Conservation (phyloP, 2,888 invertebrate genomes). For the Parnassius smintheus region DNA sequence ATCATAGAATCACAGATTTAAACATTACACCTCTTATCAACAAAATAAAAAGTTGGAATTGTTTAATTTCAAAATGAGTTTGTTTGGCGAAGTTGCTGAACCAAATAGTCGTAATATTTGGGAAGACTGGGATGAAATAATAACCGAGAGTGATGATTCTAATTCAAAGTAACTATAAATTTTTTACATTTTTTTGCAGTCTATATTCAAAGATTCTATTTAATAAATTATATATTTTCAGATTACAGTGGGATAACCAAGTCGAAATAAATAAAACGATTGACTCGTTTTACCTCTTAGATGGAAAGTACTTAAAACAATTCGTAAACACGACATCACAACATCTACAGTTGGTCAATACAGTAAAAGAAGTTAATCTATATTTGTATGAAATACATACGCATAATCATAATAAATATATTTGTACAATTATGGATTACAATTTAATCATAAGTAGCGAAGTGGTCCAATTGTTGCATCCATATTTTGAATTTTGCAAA, state of each 20-base stretch:
- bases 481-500: constrained; percentile 47
- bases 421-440: constrained; percentile 63
- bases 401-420: constrained; percentile 43
- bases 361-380: constrained; percentile 52
- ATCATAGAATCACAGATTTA: too few species aligned
- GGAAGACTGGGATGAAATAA: constrained; percentile 73
- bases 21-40: too few species aligned
- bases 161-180: constrained; percentile 24
- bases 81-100: constrained; percentile 70
- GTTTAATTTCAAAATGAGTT: constrained; percentile 42
- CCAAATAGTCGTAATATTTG: constrained; percentile 62
- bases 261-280: constrained; percentile 43
- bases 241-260: constrained; percentile 52
- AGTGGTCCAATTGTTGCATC: constrained; percentile 57
- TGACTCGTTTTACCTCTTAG: constrained; percentile 58
- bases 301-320: constrained; percentile 64
- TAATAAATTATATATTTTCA: constrained; percentile 39
- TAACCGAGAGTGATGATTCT: constrained; percentile 34
- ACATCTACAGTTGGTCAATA: constrained; percentile 47
- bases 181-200: not conserved
- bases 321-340: constrained; percentile 41
- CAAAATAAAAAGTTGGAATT: too few species aligned
- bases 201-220: not conserved
- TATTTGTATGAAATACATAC: constrained; percentile 50
- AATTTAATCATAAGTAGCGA: constrained; percentile 61